These are phyloP conservation scores for Andrena marginata DNA, from an alignment of 2,888 invertebrate species.

Conservation along the genomic window DNA sequence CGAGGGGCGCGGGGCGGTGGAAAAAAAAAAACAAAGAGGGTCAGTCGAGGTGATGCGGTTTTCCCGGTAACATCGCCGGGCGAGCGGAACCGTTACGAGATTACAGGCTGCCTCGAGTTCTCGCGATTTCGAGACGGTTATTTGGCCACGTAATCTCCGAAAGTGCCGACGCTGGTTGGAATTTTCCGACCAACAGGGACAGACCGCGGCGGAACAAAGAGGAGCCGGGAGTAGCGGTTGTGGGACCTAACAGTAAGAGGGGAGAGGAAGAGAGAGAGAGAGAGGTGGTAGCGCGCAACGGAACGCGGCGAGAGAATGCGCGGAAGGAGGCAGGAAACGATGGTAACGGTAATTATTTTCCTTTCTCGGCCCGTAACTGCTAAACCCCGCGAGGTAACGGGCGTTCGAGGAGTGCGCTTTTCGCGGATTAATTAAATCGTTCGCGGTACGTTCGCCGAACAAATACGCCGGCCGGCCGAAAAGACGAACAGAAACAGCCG, in stretches of 20 bases:
- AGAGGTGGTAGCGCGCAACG: background rate
- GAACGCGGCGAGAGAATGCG: constrained; percentile 51
- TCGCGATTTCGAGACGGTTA: constrained; percentile 58
- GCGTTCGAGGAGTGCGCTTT: constrained; percentile 73
- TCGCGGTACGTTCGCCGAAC: constrained; percentile 73
- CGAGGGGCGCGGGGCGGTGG: background rate
- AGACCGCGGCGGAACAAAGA: constrained; percentile 14
- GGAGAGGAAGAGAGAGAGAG: constrained; percentile 3
- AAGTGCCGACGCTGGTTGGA: constrained; percentile 59
- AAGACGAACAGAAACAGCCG: constrained; percentile 36
- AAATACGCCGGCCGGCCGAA: constrained; percentile 71
- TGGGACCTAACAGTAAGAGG: constrained; percentile 22
- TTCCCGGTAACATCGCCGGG: background rate
- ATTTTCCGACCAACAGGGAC: constrained; percentile 55
- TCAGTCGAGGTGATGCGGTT: background rate
- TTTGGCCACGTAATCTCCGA: constrained; percentile 61
- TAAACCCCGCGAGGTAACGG: constrained; percentile 65
- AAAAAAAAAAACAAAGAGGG: constrained; percentile 13
- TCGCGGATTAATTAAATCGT: constrained; percentile 80
- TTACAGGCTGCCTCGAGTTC: constrained; percentile 47
- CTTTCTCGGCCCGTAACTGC: constrained; percentile 71
- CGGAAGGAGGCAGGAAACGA: constrained; percentile 61
- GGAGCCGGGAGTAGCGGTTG: background rate
- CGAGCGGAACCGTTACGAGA: constrained; percentile 40
- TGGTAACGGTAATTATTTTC: constrained; percentile 77